Conservation (phyloP, 2,113 vertebrate genomes). For the Orthonyx spaldingii region DNA sequence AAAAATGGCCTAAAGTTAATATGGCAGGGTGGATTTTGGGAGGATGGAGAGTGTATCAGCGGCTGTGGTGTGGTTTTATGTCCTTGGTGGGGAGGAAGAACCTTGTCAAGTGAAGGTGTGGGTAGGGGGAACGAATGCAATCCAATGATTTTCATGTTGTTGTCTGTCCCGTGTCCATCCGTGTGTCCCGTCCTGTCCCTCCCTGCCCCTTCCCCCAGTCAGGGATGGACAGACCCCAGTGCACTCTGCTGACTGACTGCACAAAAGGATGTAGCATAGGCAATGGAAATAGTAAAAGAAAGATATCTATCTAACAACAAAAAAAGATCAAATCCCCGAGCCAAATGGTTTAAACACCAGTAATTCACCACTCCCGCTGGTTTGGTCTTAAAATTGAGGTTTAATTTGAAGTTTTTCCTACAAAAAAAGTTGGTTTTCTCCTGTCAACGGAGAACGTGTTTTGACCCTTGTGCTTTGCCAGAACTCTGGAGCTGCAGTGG, state of each 20-base stretch:
- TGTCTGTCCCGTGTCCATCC: constrained; percentile 43
- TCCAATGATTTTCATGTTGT: background rate
- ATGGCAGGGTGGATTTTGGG: background rate
- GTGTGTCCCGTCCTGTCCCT: constrained; percentile 58
- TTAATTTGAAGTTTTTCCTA: background rate
- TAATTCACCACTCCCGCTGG: background rate
- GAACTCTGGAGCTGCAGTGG: background rate
- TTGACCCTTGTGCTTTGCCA: background rate
- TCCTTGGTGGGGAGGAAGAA: background rate
- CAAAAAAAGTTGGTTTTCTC: background rate
- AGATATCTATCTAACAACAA: accelerated
- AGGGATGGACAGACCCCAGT: background rate
- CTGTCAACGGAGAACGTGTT: background rate
- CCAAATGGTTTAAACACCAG: background rate
- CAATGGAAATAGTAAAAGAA: background rate
- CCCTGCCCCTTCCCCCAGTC: background rate
- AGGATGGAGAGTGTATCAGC: background rate
- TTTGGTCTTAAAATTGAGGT: background rate
- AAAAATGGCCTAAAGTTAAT: background rate
- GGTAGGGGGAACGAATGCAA: background rate
- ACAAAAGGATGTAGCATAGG: background rate
- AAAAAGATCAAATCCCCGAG: accelerated
- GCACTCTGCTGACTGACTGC: background rate
- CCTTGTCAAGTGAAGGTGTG: background rate
- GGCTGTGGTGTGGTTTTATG: background rate